These are phyloP conservation scores for Himalopsyche japonica DNA, from an alignment of 2,888 invertebrate genomes.

Conservation along the genomic window DNA sequence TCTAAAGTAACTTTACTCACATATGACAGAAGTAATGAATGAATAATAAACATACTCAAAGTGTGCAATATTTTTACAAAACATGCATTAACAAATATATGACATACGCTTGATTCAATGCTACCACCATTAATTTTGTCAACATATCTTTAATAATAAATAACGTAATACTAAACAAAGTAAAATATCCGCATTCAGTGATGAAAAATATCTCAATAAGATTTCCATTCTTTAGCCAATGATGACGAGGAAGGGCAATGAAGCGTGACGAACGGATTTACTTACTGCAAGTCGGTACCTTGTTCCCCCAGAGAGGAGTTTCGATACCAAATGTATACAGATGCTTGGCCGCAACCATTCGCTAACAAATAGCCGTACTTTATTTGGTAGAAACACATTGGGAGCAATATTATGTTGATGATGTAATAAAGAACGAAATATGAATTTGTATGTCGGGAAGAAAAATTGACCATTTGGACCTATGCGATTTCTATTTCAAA, in stretches of 20 bases:
- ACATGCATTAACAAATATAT: background rate
- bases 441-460: conserved; percentile 12
- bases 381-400: conserved; percentile 33
- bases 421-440: conserved; percentile 36
- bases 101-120: background rate
- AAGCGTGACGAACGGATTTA: background rate
- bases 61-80: background rate
- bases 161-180: background rate
- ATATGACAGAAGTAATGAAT: too few relatives aligned
- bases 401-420: conserved; percentile 37
- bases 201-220: background rate
- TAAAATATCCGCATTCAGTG: background rate
- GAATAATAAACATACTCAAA: too few relatives aligned
- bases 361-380: conserved; percentile 37
- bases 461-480: conserved; percentile 20
- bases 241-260: background rate
- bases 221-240: background rate
- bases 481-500: background rate
- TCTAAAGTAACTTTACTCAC: too few relatives aligned
- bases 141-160: background rate
- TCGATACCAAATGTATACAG: conserved; percentile 20
- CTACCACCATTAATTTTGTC: background rate
- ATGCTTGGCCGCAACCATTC: conserved; percentile 32
- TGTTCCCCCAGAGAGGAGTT: conserved; percentile 5
- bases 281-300: background rate